These are phyloP conservation scores for Cyphomyrmex costatus DNA, from an alignment of 1,140 invertebrate genomes.

Conservation along the genomic window DNA sequence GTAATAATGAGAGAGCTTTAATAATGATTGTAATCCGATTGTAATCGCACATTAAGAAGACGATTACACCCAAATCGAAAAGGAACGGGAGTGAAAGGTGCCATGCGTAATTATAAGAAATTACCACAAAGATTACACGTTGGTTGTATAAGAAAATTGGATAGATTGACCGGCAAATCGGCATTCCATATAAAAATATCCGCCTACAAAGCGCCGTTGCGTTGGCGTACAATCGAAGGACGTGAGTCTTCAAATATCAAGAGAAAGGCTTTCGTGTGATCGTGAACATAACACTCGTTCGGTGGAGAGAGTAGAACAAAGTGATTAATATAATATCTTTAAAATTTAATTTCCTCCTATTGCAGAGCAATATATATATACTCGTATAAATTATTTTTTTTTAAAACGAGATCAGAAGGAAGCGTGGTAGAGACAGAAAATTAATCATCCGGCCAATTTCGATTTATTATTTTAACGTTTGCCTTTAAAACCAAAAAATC, in stretches of 20 bases:
- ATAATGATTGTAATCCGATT: conserved; percentile 12
- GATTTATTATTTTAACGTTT: conserved; percentile 79
- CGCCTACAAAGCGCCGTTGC: conserved; percentile 44
- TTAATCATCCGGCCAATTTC: conserved; percentile 69
- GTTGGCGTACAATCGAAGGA: conserved; percentile 54
- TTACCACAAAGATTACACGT: conserved; percentile 73
- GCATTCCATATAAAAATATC: conserved; percentile 29
- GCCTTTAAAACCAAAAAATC: conserved; percentile 70
- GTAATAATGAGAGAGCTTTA: neutral
- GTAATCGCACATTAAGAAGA: conserved; percentile 34
- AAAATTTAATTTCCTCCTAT: neutral
- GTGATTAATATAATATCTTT: neutral
- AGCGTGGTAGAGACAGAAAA: conserved; percentile 50
- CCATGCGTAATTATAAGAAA: conserved; percentile 73
- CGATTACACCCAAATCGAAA: conserved; percentile 41
- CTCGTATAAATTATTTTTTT: neutral
- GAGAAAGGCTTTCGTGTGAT: conserved; percentile 51
- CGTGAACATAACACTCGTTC: too few species aligned
- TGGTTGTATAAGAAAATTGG: conserved; percentile 66
- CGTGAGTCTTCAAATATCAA: conserved; percentile 49
- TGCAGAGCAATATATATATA: neutral
- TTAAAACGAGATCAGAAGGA: neutral
- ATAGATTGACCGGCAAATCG: conserved; percentile 64
- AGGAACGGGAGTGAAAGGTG: conserved; percentile 70
- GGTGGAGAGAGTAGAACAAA: neutral